These are phyloP conservation scores for Wiebesia pumilae DNA, from an alignment of 1,140 invertebrate species.

Conservation along the genomic window DNA sequence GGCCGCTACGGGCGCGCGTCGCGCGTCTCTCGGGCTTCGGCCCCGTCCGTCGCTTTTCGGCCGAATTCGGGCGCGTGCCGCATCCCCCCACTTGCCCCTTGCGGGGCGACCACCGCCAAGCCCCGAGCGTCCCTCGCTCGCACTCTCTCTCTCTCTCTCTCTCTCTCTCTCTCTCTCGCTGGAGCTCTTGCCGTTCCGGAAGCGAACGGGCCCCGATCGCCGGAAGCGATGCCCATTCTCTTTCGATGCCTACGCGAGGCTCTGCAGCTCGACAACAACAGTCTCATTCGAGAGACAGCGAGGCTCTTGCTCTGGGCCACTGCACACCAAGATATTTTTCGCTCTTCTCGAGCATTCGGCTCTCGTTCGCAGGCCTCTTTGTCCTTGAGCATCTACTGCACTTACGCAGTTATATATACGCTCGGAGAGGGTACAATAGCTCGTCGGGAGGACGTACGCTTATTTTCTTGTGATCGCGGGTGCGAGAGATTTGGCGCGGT, in stretches of 20 bases:
- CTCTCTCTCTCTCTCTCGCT: slow-evolving; percentile 22
- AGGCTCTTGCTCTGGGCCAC: too few relatives aligned
- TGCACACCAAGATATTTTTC: background rate
- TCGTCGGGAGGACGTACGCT: background rate
- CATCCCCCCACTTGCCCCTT: slow-evolving; percentile 38
- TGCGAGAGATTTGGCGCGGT: background rate
- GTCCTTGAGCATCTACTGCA: background rate
- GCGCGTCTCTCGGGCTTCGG: background rate
- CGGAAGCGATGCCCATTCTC: slow-evolving; percentile 40
- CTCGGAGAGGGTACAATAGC: background rate
- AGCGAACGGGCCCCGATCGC: slow-evolving; percentile 22
- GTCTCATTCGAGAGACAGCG: background rate
- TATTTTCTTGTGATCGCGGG: background rate
- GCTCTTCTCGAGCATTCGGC: background rate
- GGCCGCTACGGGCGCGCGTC: background rate
- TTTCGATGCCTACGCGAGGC: too few relatives aligned
- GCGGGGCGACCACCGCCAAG: slow-evolving; percentile 54
- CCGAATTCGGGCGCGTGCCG: slow-evolving; percentile 42
- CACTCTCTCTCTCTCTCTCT: background rate
- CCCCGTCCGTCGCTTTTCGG: slow-evolving; percentile 12
- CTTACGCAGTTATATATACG: background rate
- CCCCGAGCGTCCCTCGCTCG: slow-evolving; percentile 29
- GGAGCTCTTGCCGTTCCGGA: slow-evolving; percentile 24
- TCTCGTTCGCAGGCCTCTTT: background rate
- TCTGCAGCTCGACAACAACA: background rate